Evolutionary conservation across 2,797 vertebrate species (phyloP).

Genomic region (Alectoris magna): DNA sequence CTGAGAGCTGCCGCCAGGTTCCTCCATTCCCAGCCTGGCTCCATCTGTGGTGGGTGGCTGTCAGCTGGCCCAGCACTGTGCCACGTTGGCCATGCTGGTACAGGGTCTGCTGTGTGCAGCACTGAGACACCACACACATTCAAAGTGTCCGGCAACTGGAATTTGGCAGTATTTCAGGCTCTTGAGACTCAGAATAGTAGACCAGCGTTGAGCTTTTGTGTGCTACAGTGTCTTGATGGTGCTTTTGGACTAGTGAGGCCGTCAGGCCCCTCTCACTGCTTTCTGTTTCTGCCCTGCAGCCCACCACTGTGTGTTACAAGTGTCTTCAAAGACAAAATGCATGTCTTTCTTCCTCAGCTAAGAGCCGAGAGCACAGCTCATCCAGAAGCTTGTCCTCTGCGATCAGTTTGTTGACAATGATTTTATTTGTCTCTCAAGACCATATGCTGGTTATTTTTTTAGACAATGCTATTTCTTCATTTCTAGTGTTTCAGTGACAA

Average conservation of each 20-base stretch:
- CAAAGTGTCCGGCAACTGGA: background rate
- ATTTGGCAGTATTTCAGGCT: background rate
- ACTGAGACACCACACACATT: background rate
- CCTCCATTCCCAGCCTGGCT: background rate
- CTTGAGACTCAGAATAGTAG: background rate
- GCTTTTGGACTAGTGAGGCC: background rate
- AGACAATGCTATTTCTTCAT: background rate
- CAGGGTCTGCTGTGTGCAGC: background rate
- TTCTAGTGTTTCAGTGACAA: background rate
- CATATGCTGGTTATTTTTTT: background rate
- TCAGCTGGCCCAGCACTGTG: background rate
- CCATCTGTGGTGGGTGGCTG: background rate
- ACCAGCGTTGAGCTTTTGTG: background rate
- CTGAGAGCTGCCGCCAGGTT: background rate
- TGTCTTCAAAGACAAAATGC: background rate
- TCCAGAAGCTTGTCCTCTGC: background rate
- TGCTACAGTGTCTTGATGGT: rapidly evolving
- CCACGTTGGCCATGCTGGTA: rapidly evolving
- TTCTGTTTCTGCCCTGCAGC: background rate
- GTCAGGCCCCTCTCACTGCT: background rate
- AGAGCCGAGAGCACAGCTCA: background rate
- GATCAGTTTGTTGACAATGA: background rate
- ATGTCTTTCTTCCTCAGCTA: background rate
- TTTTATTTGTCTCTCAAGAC: background rate
- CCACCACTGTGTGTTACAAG: background rate